A percentile compares a stretch with the other conserved stretches of the same genome.
Evolutionary conservation across 2,797 vertebrate species (phyloP).

Genomic region (Hirundo rustica): DNA sequence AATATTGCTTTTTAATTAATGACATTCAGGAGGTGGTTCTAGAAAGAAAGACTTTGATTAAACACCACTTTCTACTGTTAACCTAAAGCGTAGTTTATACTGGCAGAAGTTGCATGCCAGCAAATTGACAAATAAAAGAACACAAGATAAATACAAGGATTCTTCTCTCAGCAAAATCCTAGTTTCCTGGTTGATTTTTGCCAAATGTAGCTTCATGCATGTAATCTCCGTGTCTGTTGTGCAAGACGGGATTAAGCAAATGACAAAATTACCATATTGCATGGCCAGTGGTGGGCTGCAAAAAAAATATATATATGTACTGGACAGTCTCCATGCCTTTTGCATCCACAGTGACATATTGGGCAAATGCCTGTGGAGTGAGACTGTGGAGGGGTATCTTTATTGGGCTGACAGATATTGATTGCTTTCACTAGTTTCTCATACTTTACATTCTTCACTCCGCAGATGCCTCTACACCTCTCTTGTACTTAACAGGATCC

Average conservation of each 20-base stretch:
- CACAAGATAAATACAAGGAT: not conserved
- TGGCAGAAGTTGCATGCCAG: not conserved
- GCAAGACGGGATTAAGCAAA: not conserved
- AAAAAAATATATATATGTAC: not conserved
- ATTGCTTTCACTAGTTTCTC: not conserved
- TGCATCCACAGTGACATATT: accelerated
- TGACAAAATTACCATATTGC: not conserved
- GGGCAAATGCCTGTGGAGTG: not conserved
- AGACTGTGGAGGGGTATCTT: not conserved
- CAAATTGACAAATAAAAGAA: not conserved
- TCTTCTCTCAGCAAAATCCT: not conserved
- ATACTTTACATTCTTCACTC: not conserved
- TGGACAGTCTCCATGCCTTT: not conserved
- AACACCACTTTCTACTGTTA: not conserved
- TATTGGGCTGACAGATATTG: not conserved
- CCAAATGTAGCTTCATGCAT: not conserved
- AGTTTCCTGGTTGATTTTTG: not conserved
- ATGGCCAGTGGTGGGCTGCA: not conserved
- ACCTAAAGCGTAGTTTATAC: not conserved
- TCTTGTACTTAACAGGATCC: not conserved
- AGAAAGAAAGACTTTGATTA: not conserved
- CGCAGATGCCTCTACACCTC: not conserved
- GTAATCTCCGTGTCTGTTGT: not conserved
- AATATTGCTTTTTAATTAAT: not conserved
- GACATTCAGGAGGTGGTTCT: not conserved